phyloP scores from a whole-genome alignment of 2,797 vertebrate genomes.

The Bovichtus variegatus region DNA sequence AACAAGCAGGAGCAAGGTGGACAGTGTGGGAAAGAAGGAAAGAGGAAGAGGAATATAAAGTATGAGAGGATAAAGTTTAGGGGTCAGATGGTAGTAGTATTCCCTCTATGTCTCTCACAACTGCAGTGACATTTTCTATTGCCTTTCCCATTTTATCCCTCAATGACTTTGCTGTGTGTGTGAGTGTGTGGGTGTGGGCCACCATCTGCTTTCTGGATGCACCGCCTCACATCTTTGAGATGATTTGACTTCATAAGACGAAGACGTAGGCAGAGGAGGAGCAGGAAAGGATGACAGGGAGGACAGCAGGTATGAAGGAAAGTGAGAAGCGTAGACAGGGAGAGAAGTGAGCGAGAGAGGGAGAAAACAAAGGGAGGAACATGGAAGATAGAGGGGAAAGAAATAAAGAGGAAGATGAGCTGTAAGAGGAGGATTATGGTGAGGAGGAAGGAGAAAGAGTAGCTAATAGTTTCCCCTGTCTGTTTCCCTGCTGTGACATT shows the following conservation, averaged over 20 bases:
- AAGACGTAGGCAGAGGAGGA: constrained; percentile 11
- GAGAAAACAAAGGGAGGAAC: background rate
- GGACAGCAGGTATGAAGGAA: constrained; percentile 9
- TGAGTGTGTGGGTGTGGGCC: constrained; percentile 8
- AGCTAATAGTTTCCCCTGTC: constrained; percentile 43
- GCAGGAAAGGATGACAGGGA: constrained; percentile 8
- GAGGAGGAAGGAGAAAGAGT: constrained; percentile 3
- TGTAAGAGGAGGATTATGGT: background rate
- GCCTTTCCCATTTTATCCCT: constrained; percentile 62
- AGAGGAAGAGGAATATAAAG: background rate
- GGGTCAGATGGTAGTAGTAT: constrained; percentile 18
- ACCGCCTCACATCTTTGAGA: constrained; percentile 20
- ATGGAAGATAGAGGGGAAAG: background rate
- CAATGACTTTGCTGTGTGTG: constrained; percentile 38
- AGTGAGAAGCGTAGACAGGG: background rate
- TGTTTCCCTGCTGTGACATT: constrained; percentile 48
- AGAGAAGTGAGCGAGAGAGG: background rate
- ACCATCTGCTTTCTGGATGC: constrained; percentile 53
- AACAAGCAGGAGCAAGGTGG: constrained; percentile 10
- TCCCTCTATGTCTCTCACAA: constrained; percentile 41
- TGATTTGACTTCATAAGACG: constrained; percentile 17
- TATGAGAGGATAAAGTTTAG: constrained; percentile 22
- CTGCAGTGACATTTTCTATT: constrained; percentile 57
- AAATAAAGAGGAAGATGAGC: constrained; percentile 12
- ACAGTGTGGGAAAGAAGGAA: background rate